These are phyloP conservation scores for Eretmochelys imbricata DNA, from an alignment of 2,113 vertebrate species.

Conservation along the genomic window DNA sequence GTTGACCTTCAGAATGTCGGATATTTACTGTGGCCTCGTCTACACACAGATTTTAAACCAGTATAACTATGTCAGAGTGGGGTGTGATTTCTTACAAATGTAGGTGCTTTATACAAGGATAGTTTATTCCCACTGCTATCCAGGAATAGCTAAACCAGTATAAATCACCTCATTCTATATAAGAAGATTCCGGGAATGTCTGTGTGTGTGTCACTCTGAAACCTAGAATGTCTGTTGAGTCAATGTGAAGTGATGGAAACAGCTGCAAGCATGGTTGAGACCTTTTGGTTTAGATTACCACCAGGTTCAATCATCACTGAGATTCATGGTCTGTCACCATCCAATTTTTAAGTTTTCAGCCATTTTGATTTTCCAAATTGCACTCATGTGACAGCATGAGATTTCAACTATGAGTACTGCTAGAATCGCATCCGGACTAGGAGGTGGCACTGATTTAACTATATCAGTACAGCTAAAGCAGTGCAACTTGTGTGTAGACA, in stretches of 20 bases:
- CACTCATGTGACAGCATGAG: not conserved
- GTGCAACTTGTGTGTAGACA: constrained; percentile 40
- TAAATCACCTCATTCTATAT: not conserved
- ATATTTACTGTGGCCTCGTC: not conserved
- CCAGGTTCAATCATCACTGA: not conserved
- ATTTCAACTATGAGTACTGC: not conserved
- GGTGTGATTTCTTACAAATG: constrained; percentile 37
- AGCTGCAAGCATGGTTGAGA: not conserved
- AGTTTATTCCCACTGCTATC: constrained; percentile 17
- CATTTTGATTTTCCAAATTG: not conserved
- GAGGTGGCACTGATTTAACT: not conserved
- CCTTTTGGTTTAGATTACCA: not conserved
- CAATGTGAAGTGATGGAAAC: not conserved
- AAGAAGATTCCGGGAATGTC: not conserved
- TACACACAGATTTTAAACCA: not conserved
- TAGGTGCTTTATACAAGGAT: not conserved
- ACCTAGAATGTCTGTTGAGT: not conserved
- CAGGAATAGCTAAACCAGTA: not conserved
- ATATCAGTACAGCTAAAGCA: not conserved
- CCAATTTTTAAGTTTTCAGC: not conserved
- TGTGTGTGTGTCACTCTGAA: not conserved
- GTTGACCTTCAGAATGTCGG: not conserved
- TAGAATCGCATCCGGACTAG: not conserved
- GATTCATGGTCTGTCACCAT: not conserved
- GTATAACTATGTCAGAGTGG: constrained; percentile 45